Conservation (phyloP, 2,113 vertebrate species). For the Dendrocopos noguchii region DNA sequence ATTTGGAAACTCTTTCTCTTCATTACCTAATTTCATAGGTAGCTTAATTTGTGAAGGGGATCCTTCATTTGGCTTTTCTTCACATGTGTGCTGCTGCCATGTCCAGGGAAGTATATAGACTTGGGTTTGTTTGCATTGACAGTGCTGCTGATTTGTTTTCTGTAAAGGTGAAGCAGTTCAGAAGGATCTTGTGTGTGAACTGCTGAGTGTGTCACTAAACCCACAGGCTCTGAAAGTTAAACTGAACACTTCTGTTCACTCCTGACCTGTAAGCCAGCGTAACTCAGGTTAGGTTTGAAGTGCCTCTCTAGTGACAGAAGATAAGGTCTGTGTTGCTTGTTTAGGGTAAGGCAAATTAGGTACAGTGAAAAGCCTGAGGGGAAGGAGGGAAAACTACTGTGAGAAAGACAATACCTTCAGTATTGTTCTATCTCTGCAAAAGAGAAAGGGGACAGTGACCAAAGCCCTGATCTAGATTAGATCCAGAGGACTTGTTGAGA, state of each 20-base stretch:
- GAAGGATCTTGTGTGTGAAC: not conserved
- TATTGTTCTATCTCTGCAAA: not conserved
- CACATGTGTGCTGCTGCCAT: not conserved
- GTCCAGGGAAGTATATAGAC: not conserved
- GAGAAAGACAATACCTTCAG: not conserved
- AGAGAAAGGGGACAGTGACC: not conserved
- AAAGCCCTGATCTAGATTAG: slow-evolving; percentile 35
- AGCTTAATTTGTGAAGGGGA: not conserved
- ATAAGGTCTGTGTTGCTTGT: slow-evolving; percentile 13
- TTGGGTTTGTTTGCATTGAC: not conserved
- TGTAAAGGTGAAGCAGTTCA: not conserved
- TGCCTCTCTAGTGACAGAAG: not conserved
- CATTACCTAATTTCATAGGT: not conserved
- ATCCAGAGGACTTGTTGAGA: not conserved
- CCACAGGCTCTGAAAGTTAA: not conserved
- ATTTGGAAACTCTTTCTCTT: not conserved
- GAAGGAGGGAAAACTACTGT: slow-evolving; percentile 8
- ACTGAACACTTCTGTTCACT: not conserved
- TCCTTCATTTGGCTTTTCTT: not conserved
- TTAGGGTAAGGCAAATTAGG: not conserved
- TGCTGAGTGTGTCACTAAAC: not conserved
- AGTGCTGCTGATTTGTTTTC: not conserved
- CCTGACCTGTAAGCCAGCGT: not conserved
- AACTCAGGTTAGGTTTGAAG: not conserved
- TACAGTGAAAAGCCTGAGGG: slow-evolving; percentile 40